Evolutionary conservation across 1,140 invertebrate genomes (phyloP), one percentile per base, ranked within the genome.

Genomic region (Hermetia illucens): DNA sequence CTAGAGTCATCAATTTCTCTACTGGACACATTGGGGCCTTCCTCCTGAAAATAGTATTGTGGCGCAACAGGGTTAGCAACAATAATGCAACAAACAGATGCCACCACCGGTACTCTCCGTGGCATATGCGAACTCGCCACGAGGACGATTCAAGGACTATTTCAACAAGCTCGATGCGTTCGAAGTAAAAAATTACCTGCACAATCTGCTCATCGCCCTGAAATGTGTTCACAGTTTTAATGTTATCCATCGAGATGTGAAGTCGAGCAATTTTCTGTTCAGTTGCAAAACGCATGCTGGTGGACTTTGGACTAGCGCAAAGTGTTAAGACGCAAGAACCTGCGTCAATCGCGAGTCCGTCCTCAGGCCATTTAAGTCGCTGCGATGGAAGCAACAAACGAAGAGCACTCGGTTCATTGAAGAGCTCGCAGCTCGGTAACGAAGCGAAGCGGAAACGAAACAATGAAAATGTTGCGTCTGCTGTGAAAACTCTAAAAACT

Each of bases 211-310:
- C 41, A 66, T 75, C 34, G 86, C 90, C 4, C 62, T 94, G 31
- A 61, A 66, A 31, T 71, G 82, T 50, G 82, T 93, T 31, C 90
- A 94, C 63, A 71, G 75, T 38, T 83, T 82, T 58, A 75, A 79
- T 44, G 76, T 93, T 36, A 90, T 94, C 44, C 90, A 94, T 58
- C 67, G 90, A 46, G 89, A 94, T 58, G 74, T 94, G n/a, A 93
- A 93, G 64, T 88, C 90, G 4, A 83, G 76, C 56, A 94, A 94
- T 65, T 93, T 93, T 58, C 66, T 93, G 1, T 93, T 88, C 52
- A 79, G 91, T 59, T 65, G 84, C 21, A 63, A 66, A n/a, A 74
- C 72, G 34, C 74, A 58, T 80, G 29, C 59, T 93, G 30, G 84
- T 92, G 16, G 89, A 93, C 64, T 93, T 94, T 71, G 89, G 89